phyloP scores from a whole-genome alignment of 2,797 vertebrate species.

The Anguilla pacifica region DNA sequence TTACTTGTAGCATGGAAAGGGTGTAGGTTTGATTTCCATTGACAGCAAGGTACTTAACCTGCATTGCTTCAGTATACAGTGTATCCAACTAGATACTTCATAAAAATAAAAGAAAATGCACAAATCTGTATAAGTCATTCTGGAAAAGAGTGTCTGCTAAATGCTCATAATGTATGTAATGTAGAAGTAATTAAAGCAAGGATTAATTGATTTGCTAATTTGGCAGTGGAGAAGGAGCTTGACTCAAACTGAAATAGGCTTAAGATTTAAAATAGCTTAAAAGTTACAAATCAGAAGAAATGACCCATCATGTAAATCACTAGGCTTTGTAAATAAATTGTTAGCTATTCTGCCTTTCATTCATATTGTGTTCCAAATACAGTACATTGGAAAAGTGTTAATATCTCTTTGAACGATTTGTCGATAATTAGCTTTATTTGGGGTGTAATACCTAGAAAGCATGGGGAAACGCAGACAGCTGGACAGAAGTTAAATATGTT shows the following conservation, averaged over 20 bases:
- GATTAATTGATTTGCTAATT: neutral
- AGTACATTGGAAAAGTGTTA: neutral
- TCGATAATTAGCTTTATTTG: neutral
- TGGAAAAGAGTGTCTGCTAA: neutral
- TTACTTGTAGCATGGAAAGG: neutral
- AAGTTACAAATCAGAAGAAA: neutral
- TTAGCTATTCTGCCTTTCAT: neutral
- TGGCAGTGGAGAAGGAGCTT: neutral
- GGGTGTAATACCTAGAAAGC: neutral
- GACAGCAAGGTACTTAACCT: too few species aligned
- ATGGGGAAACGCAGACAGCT: neutral
- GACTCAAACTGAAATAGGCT: neutral
- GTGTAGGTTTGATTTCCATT: too few species aligned
- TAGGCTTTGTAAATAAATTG: neutral
- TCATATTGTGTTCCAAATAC: neutral
- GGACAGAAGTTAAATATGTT: neutral
- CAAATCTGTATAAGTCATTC: too few species aligned
- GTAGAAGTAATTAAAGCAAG: neutral
- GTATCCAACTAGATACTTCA: too few species aligned
- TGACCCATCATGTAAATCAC: neutral
- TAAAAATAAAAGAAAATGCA: too few species aligned
- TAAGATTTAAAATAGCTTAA: neutral
- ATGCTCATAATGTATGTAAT: neutral
- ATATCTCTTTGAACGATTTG: neutral
- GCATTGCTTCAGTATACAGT: too few species aligned